phyloP scores from a whole-genome alignment of 1,140 invertebrate species.

The Batillaria attramentaria region DNA sequence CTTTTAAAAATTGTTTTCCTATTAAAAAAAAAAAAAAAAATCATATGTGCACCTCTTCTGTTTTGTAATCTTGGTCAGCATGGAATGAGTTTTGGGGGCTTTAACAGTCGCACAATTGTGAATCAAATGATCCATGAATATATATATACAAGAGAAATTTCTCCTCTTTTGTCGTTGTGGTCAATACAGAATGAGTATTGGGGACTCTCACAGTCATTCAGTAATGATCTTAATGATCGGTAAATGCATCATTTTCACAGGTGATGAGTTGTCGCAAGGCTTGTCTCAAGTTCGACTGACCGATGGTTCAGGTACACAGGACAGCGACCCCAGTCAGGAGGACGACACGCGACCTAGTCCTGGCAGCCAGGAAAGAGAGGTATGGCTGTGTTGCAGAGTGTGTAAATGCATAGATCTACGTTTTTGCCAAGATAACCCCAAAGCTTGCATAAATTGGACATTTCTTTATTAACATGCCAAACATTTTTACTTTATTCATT shows the following conservation, averaged over 20 bases:
- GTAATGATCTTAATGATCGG: neutral
- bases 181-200: neutral
- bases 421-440: no score
- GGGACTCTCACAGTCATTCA: neutral
- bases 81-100: no score
- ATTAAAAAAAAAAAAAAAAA: no score
- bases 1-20: no score
- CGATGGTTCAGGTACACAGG: constrained; percentile 40
- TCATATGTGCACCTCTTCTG: no score
- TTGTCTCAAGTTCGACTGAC: constrained; percentile 45
- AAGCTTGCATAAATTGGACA: no score
- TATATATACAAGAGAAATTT: neutral
- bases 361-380: constrained; percentile 45
- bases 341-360: constrained; percentile 42
- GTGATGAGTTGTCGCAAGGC: constrained; percentile 55
- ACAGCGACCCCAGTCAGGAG: constrained; percentile 62
- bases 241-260: no score
- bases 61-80: no score
- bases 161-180: neutral
- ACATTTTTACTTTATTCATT: neutral
- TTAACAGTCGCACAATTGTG: no score
- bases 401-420: no score
- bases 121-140: no score
- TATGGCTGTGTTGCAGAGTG: no score
- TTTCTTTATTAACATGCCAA: neutral